A percentile compares a stretch with the other conserved stretches of the same genome.
Conservation (phyloP, 2,888 invertebrate species). For the Endotricha flammealis region DNA sequence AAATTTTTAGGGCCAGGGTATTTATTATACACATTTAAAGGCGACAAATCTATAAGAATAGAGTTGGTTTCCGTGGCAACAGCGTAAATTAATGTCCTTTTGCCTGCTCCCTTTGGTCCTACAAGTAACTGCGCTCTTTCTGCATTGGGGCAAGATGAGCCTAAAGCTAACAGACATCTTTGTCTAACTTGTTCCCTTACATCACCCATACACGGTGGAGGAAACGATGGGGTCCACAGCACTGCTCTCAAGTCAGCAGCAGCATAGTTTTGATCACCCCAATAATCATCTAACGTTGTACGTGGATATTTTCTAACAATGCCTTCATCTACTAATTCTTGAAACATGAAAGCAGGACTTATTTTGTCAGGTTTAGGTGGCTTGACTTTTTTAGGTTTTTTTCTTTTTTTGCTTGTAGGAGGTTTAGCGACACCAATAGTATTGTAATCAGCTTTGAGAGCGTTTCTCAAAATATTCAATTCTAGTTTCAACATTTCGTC, state of each 20-base stretch:
- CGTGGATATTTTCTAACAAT: conserved; percentile 82
- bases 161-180: conserved; percentile 79
- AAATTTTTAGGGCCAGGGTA: conserved; percentile 83
- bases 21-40: conserved; percentile 81
- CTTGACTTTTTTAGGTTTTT: conserved; percentile 58
- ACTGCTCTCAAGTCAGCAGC: conserved; percentile 71
- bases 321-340: conserved; percentile 82
- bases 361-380: conserved; percentile 81
- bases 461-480: conserved; percentile 71
- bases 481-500: conserved; percentile 83
- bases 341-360: conserved; percentile 81
- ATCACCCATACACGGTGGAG: conserved; percentile 79
- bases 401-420: conserved; percentile 50
- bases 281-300: conserved; percentile 79
- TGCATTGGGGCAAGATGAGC: conserved; percentile 55
- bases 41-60: conserved; percentile 86
- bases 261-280: conserved; percentile 83
- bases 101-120: conserved; percentile 84
- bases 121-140: conserved; percentile 81
- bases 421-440: conserved; percentile 28
- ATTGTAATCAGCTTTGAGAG: conserved; percentile 60
- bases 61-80: conserved; percentile 87
- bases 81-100: conserved; percentile 83
- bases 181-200: conserved; percentile 78
- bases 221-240: conserved; percentile 61